These are phyloP conservation scores for Corythaixoides concolor DNA, from an alignment of 2,113 vertebrate genomes.

Conservation along the genomic window DNA sequence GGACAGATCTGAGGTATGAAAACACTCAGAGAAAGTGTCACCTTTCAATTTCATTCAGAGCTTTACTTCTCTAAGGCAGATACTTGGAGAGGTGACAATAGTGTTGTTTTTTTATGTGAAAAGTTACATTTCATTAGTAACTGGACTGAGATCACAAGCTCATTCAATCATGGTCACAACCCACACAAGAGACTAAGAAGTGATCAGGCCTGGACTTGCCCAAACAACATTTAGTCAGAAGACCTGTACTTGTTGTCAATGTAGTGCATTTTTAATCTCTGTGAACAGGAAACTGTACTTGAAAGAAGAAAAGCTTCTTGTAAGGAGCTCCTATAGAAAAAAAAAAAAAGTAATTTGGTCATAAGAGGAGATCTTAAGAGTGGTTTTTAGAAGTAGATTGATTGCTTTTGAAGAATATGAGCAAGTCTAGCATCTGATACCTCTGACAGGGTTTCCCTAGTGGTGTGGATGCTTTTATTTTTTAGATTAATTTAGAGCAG, in stretches of 20 bases:
- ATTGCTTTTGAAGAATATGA: background rate
- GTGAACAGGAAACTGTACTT: background rate
- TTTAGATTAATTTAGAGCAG: background rate
- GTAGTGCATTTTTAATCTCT: background rate
- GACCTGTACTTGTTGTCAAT: background rate
- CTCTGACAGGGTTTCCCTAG: background rate
- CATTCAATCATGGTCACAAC: background rate
- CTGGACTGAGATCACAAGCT: background rate
- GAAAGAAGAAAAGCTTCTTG: background rate
- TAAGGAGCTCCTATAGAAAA: rapidly evolving
- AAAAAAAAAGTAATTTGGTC: background rate
- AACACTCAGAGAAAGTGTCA: background rate
- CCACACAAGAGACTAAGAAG: background rate
- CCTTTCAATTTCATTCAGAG: background rate
- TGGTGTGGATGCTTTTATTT: background rate
- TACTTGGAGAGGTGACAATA: background rate
- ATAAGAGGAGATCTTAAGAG: background rate
- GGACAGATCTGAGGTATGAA: background rate
- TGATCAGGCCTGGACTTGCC: background rate
- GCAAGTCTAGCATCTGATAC: background rate
- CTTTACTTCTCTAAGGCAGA: background rate
- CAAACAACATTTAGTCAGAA: background rate
- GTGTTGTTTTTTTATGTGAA: background rate
- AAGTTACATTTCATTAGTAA: background rate
- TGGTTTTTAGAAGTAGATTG: background rate